A percentile compares a stretch with the other conserved stretches of the same genome.
phyloP scores from a whole-genome alignment of 2,797 vertebrate species.

The Chrysocyon brachyurus region DNA sequence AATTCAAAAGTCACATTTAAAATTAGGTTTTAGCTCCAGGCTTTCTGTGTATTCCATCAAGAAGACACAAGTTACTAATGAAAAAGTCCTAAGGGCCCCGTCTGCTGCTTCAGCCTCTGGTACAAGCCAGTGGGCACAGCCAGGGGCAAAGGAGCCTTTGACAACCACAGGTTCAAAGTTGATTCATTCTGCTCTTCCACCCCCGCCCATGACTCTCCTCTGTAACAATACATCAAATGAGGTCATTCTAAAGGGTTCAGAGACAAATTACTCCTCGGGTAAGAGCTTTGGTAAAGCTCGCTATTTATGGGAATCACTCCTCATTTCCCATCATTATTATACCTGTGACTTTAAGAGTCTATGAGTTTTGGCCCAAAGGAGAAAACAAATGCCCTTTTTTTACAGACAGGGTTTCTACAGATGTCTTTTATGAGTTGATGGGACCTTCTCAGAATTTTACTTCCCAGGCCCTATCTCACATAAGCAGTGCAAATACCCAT shows the following conservation, averaged over 20 bases:
- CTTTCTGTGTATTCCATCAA: not conserved
- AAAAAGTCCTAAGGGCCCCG: too few relatives aligned
- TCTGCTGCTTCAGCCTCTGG: not conserved
- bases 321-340: not conserved
- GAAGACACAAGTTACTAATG: not conserved
- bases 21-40: not conserved
- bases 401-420: slow-evolving; percentile 1
- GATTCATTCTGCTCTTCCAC: too few relatives aligned
- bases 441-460: not conserved
- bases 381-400: not conserved
- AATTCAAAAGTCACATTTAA: not conserved
- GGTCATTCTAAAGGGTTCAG: not conserved
- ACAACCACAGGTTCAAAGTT: not conserved
- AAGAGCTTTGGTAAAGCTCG: not conserved
- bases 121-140: too few relatives aligned
- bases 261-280: not conserved
- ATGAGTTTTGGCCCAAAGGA: not conserved
- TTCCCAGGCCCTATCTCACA: not conserved
- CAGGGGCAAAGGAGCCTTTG: fast-evolving
- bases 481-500: not conserved
- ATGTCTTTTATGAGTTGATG: slow-evolving; percentile 38
- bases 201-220: not conserved
- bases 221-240: not conserved
- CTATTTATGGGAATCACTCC: not conserved
- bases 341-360: not conserved